phyloP scores from a whole-genome alignment of 2,113 vertebrate genomes.

The Pedionomus torquatus region DNA sequence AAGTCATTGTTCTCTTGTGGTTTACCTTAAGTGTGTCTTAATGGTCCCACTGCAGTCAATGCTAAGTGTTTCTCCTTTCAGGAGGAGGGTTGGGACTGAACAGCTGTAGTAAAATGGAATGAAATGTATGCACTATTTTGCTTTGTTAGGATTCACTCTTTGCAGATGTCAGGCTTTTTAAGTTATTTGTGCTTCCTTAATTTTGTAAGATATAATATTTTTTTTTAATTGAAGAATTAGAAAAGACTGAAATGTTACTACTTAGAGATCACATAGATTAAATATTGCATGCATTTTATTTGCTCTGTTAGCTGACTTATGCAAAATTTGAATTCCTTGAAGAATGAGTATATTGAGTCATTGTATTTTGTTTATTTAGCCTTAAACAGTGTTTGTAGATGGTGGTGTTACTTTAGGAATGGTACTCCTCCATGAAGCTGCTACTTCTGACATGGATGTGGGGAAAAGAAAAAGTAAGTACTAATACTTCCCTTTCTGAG shows the following conservation, averaged over 20 bases:
- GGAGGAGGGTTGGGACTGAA: background rate
- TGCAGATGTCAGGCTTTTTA: background rate
- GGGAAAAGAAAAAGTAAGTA: conserved; percentile 93
- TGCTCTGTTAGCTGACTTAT: background rate
- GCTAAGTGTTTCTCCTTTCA: background rate
- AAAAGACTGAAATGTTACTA: background rate
- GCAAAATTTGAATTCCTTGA: background rate
- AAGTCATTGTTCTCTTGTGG: background rate
- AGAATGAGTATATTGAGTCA: background rate
- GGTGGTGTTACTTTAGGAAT: conserved; percentile 95
- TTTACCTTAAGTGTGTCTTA: no score
- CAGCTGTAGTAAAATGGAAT: background rate
- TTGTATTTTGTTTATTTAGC: conserved; percentile 42
- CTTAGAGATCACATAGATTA: background rate
- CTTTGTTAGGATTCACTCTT: background rate
- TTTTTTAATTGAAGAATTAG: background rate
- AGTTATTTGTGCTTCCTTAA: background rate
- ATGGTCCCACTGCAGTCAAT: background rate
- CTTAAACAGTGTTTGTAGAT: conserved; percentile 85
- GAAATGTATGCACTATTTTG: background rate
- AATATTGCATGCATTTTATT: background rate
- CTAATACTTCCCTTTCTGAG: background rate
- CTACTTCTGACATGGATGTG: conserved; percentile 91
- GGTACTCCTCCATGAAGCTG: conserved; percentile 93
- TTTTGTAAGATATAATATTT: background rate